phyloP scores from a whole-genome alignment of 2,113 vertebrate species.

The Megaptera novaeangliae region DNA sequence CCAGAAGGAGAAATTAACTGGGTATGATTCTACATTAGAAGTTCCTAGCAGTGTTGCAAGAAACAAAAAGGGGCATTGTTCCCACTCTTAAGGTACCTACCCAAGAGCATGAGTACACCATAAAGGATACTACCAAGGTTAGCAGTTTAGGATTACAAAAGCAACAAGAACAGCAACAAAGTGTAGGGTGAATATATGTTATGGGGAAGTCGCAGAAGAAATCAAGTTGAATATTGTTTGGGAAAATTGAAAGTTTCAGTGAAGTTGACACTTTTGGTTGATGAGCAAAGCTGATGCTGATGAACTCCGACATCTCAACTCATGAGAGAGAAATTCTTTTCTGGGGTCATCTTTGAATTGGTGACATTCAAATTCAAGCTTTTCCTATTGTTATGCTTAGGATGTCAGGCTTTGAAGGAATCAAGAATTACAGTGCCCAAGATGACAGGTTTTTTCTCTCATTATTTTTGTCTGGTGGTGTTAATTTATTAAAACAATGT shows the following conservation, averaged over 20 bases:
- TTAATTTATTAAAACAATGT: conserved; percentile 27
- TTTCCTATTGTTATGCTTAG: neutral
- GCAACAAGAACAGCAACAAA: neutral
- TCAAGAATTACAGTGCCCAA: neutral
- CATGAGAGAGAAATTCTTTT: neutral
- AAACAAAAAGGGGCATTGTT: neutral
- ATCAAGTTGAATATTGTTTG: neutral
- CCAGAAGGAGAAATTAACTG: neutral
- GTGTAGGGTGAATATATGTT: neutral
- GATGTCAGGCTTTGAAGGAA: neutral
- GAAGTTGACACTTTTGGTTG: neutral
- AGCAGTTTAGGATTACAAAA: neutral
- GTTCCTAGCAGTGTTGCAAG: neutral
- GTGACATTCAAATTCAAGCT: neutral
- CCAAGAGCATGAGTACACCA: accelerated
- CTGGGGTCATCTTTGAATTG: neutral
- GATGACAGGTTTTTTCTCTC: neutral
- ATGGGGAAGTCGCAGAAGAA: neutral
- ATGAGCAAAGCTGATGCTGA: neutral
- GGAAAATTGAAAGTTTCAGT: neutral
- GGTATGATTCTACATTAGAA: neutral
- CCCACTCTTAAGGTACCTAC: neutral
- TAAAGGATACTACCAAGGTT: neutral
- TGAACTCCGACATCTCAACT: neutral
- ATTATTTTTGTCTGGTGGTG: neutral